A percentile compares a stretch with the other conserved stretches of the same genome.
phyloP scores from a whole-genome alignment of 2,797 vertebrate genomes.

The Choloepus didactylus region DNA sequence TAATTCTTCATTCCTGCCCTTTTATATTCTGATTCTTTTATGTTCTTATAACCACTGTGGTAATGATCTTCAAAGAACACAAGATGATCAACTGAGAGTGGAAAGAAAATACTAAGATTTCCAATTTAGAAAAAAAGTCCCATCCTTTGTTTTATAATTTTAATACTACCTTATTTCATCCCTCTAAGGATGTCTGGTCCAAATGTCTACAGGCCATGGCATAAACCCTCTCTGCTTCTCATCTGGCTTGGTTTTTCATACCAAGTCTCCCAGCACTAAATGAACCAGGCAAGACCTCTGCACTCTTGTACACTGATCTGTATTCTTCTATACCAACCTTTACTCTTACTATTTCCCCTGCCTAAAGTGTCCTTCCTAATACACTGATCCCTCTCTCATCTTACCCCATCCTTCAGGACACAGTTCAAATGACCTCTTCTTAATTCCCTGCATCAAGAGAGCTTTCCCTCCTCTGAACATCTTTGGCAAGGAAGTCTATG shows the following conservation, averaged over 20 bases:
- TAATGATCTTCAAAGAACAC: constrained; percentile 50
- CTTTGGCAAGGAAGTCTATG: background rate
- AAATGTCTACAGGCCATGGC: background rate
- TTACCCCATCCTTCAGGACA: background rate
- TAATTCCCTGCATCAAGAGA: background rate
- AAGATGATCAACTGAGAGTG: background rate
- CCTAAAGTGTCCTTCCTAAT: background rate
- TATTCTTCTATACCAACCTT: background rate
- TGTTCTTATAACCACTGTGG: constrained; percentile 7
- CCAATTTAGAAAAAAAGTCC: background rate
- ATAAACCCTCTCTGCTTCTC: background rate
- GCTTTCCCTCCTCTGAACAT: background rate
- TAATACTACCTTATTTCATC: background rate
- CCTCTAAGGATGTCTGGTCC: background rate
- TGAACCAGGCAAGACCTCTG: background rate
- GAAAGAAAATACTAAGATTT: background rate
- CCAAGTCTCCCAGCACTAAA: constrained; percentile 18
- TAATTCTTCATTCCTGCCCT: background rate
- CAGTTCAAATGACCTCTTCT: background rate
- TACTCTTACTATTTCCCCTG: background rate
- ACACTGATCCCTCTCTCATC: background rate
- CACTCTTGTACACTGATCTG: background rate
- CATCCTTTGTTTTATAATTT: background rate
- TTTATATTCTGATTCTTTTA: constrained; percentile 44
- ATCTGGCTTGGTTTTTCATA: background rate